A percentile compares a stretch with the other conserved stretches of the same genome.
phyloP scores from a whole-genome alignment of 2,888 invertebrate species.

The Cylindroiulus punctatus region DNA sequence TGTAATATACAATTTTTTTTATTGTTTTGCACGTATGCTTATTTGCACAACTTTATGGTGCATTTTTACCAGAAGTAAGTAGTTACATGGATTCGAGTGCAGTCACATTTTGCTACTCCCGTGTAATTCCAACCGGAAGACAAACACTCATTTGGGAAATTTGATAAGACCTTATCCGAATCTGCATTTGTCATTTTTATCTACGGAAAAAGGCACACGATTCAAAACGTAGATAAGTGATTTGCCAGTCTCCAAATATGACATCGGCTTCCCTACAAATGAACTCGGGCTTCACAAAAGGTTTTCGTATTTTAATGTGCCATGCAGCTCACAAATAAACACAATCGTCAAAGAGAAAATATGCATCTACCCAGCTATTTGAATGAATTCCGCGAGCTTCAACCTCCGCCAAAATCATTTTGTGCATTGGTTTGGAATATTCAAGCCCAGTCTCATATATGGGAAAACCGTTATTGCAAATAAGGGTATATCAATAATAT shows the following conservation, averaged over 20 bases:
- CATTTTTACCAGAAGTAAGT: too few relatives aligned
- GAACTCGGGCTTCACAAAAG: not conserved
- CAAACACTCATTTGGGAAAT: not conserved
- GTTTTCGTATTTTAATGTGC: slow-evolving; percentile 12
- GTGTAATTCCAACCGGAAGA: not conserved
- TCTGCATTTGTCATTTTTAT: not conserved
- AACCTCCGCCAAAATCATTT: not conserved
- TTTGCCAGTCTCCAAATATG: not conserved
- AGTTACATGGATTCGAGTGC: not conserved
- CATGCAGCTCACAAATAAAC: not conserved
- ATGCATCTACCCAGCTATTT: not conserved
- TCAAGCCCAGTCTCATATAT: not conserved
- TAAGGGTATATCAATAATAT: slow-evolving; percentile 2
- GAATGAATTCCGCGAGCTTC: not conserved
- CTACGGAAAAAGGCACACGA: not conserved
- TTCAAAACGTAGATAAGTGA: not conserved
- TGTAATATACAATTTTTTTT: too few relatives aligned
- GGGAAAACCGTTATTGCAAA: not conserved
- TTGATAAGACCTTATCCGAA: not conserved
- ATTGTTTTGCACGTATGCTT: too few relatives aligned
- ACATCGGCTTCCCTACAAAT: not conserved
- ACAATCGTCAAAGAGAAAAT: not conserved
- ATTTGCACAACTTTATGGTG: too few relatives aligned
- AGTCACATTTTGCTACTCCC: not conserved
- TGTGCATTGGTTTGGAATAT: not conserved